A percentile compares a stretch with the other conserved stretches of the same genome.
Conservation (phyloP, 2,113 vertebrate species). For the Pachycephala philippinensis region DNA sequence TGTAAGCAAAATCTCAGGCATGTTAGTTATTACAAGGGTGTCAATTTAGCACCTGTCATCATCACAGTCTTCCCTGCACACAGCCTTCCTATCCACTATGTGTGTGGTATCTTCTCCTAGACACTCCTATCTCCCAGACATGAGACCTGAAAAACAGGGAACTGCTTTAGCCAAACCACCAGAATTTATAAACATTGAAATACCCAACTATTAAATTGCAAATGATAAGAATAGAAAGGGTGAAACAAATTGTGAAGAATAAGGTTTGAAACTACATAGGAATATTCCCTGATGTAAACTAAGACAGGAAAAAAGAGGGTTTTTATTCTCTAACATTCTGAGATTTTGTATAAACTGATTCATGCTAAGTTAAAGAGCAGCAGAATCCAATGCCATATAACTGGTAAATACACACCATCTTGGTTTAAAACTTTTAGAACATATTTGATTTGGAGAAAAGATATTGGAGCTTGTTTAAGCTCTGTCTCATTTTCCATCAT, state of each 20-base stretch:
- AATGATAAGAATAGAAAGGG: background rate
- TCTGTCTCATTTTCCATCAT: background rate
- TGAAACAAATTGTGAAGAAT: background rate
- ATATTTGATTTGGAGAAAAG: background rate
- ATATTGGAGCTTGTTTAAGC: background rate
- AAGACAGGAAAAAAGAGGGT: accelerated
- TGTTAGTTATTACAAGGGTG: background rate
- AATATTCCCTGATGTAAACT: background rate
- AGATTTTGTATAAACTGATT: background rate
- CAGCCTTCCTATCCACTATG: background rate
- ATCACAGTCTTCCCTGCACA: background rate
- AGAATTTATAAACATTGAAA: background rate
- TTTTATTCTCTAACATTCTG: background rate
- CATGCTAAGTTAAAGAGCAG: background rate
- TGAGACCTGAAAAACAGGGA: background rate
- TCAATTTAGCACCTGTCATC: background rate
- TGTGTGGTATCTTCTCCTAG: background rate
- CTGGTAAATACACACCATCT: background rate
- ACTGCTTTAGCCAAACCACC: background rate
- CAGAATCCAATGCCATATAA: background rate
- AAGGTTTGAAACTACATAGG: background rate
- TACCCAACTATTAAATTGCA: background rate
- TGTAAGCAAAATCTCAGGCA: background rate
- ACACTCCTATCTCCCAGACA: background rate
- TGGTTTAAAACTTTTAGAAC: background rate